Conservation (phyloP, 2,888 invertebrate genomes). For the Cheilosia variabilis region DNA sequence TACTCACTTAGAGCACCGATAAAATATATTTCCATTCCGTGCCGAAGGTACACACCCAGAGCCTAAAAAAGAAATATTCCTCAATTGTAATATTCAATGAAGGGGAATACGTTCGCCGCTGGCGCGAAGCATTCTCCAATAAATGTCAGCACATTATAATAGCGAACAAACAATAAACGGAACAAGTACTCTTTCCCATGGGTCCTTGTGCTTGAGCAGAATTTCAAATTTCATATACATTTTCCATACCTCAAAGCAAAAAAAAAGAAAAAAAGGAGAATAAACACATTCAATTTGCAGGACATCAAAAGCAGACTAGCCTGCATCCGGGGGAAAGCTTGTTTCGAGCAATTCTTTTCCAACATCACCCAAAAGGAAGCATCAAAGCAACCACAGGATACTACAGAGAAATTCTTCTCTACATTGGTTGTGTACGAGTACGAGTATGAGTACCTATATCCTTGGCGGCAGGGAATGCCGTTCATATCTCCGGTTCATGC, state of each 20-base stretch:
- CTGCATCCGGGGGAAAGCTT: constrained; percentile 3
- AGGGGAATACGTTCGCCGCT: background rate
- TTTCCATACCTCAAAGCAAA: background rate
- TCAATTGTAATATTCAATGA: no score
- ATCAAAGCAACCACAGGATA: constrained; percentile 36
- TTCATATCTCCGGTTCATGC: background rate
- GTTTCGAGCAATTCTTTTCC: constrained; percentile 13
- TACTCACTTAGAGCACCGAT: no score
- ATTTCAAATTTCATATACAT: constrained; percentile 20
- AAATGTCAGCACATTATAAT: constrained; percentile 26
- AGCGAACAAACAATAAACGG: constrained; percentile 28
- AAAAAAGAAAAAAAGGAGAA: background rate
- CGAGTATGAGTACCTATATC: background rate
- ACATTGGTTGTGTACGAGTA: no score
- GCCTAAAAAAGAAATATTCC: no score
- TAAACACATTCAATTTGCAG: background rate
- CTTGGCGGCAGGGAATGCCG: background rate
- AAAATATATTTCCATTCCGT: no score
- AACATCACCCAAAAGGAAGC: background rate
- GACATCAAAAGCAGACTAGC: constrained; percentile 31
- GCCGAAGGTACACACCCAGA: no score
- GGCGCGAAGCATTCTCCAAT: constrained; percentile 2
- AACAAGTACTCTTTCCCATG: constrained; percentile 12
- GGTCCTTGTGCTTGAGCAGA: constrained; percentile 13
- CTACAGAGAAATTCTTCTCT: constrained; percentile 16